Base-by-base conservation (phyloP, 2,888 invertebrate species). In the Drosophila mayaguana region DNA sequence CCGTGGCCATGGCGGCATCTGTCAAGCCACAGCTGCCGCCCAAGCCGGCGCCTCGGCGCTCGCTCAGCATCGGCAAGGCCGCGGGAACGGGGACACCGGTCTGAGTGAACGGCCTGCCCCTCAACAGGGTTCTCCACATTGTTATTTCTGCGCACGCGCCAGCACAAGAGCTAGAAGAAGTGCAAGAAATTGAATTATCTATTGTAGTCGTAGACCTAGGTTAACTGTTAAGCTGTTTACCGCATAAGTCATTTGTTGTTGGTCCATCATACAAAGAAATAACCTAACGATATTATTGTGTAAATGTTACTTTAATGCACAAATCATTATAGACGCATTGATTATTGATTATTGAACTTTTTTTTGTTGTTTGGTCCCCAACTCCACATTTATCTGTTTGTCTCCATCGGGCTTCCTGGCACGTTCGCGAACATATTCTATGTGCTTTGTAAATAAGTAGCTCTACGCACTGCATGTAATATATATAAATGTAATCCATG, bases 31-130 rank as follows among this genome's bases (percentile, higher is more conserved):
- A 54, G 43, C 50, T 53, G 64, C 91, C 91, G 28, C 91, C 91
- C 50, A 91, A 91, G 74, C 91, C 91, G 18, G 79, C 91, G 79
- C 91, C 91, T 20, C 79, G 91, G 3, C 85, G 88, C 42, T 81
- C 89, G 34, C 75, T 91, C 4, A 81, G 70, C 55, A 32, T 54
- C 20, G 62, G 56, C 25, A 54, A 42, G 28, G 50, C 60, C 22
- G 70, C 63, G 34, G 81, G 70, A n/a, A 75, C 77, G 7, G 75
- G 75, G 14, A 86, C 84, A 20, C 57, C 82, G 12, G 90, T 90
- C 42, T 89, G 36, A 84, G 56, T 25, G 75, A 14, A 48, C 56
- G 20, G 8, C 68, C 75, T 79, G 89, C 85, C 80, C 85, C 78
- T 76, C 77, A 54, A 61, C 62, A 32, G 53, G 59, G 28, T 43